Base-by-base conservation (phyloP, 53 echinoderm and acorn worm genomes). In the Mesocentrotus franciscanus region DNA sequence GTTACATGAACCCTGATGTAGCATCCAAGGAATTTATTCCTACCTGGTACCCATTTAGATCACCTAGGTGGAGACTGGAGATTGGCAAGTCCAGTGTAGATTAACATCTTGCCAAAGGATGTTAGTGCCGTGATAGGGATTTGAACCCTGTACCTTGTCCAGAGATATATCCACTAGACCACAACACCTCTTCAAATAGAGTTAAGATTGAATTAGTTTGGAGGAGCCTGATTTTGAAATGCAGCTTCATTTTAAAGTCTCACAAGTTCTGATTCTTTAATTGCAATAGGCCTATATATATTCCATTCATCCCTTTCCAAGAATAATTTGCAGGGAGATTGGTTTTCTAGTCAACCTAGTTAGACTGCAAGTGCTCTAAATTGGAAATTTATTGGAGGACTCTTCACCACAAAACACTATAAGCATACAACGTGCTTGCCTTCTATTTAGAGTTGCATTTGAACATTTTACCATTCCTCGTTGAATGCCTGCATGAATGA, bases 321-420 rank as follows among this genome's bases (percentile, higher is more conserved):
- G 49, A 36, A 84, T 84, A 27, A 84, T 84, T 84, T 84, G 4
- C 11, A 6, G 49, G 49, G 36, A 49, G 84, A 84, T 84, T 49
- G 84, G 42, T 42, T 84, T 84, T 84, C 84, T 42, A 39, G 84
- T 84, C 10, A 39, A 39, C 84, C 24, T 84, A 9, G 9, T 84
- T 49, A 42, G 39, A 49, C 18, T 84, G 42, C 84, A 84, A 84
- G 24, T 84, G 84, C 39, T 84, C 84, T 84, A 84, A 49, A 84
- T 84, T 84, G 84, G 84, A 84, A 49, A 20, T 42, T 22, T 84
- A 84, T 84, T 84, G 49, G 29, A 49, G 6, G 12, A 20, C 42
- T 84, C 20, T 84, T 42, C 2, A 42, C 84, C 39, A 42, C 36
- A 20, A 36, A 84, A 20, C 1, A 6, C 49, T 15, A 22, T 36